Percentiles rank a stretch among this genome's conserved stretches.
These are phyloP conservation scores for Felis chaus DNA, from an alignment of 2,113 vertebrate genomes.

Conservation along the genomic window DNA sequence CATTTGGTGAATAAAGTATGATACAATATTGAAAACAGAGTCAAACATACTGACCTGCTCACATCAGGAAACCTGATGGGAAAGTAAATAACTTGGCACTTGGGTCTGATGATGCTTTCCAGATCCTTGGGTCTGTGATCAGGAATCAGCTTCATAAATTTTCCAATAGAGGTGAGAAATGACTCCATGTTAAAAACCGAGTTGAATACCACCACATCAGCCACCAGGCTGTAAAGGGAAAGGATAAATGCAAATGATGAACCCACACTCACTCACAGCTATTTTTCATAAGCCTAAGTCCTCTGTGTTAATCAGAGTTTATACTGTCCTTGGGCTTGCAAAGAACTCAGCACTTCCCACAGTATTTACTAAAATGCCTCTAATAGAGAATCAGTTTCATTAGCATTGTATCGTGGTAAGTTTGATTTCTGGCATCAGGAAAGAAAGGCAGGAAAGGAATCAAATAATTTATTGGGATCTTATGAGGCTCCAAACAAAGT, in stretches of 20 bases:
- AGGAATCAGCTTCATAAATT: conserved; percentile 95
- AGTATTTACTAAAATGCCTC: background rate
- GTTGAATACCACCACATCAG: conserved; percentile 94
- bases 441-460: background rate
- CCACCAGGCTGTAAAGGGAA: conserved; percentile 89
- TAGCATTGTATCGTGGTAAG: background rate
- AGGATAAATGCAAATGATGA: conserved; percentile 49
- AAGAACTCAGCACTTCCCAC: background rate
- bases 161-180: conserved; percentile 91
- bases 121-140: conserved; percentile 94
- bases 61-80: conserved; percentile 93
- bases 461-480: background rate
- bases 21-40: conserved; percentile 60
- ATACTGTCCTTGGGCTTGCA: background rate
- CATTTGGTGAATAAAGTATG: conserved; percentile 72
- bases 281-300: conserved; percentile 15
- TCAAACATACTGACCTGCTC: conserved; percentile 89
- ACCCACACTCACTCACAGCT: background rate
- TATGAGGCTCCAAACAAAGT: background rate
- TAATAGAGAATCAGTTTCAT: background rate
- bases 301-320: background rate
- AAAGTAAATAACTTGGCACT: conserved; percentile 94
- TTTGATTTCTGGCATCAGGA: background rate
- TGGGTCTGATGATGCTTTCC: conserved; percentile 91
- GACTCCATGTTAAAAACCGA: conserved; percentile 96